Evolutionary conservation across 2,888 invertebrate species (phyloP).

Genomic region (Patella pellucida): DNA sequence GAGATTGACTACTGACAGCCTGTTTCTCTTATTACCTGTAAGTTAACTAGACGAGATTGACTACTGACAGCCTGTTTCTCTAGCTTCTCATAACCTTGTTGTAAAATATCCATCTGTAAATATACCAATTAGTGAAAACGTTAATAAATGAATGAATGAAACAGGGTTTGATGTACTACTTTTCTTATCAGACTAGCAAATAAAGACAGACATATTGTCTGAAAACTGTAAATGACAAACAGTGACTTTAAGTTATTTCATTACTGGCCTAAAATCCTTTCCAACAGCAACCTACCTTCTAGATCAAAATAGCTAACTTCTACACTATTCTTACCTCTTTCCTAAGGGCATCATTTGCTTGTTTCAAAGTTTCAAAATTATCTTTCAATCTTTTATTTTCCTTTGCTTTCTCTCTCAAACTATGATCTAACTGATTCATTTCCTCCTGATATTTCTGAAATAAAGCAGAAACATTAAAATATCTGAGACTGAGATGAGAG

Average conservation of each 20-base stretch:
- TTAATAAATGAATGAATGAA: background rate
- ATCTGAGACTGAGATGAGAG: too few relatives aligned
- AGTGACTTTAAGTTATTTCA: too few relatives aligned
- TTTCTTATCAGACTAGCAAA: too few relatives aligned
- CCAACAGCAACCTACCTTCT: background rate
- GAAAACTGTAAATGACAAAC: too few relatives aligned
- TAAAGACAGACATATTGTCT: too few relatives aligned
- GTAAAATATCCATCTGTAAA: constrained; percentile 53
- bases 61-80: constrained; percentile 62
- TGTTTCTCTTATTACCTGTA: constrained; percentile 67
- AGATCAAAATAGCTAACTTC: background rate
- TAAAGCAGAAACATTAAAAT: constrained; percentile 7
- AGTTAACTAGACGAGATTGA: constrained; percentile 64
- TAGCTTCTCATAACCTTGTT: constrained; percentile 58
- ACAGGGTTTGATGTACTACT: too few relatives aligned
- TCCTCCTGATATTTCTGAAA: constrained; percentile 53
- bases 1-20: constrained; percentile 60
- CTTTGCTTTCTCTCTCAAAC: constrained; percentile 57
- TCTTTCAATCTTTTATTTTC: constrained; percentile 63
- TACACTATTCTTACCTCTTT: constrained; percentile 54
- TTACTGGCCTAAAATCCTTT: background rate
- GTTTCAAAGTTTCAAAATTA: constrained; percentile 67
- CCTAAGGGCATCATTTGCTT: constrained; percentile 63
- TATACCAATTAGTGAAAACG: constrained; percentile 13
- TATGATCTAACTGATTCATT: constrained; percentile 47